Base-by-base conservation (phyloP, 2,113 vertebrate species). In the Pedionomus torquatus region DNA sequence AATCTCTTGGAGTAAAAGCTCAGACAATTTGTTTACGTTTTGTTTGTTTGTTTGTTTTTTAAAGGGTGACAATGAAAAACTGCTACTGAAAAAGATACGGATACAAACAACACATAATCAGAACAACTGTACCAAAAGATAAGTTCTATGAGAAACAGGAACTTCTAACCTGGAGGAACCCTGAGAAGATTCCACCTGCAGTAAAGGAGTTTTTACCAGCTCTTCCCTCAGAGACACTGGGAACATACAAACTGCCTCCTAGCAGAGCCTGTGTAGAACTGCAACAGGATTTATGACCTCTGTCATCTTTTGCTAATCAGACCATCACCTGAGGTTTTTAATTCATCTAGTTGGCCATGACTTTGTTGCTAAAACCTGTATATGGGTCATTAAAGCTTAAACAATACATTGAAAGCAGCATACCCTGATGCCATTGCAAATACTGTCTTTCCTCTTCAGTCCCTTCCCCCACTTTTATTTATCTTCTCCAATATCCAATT, bases 361-460 rank as follows among this genome's bases (percentile, higher is more conserved):
- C 24, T 91, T 88, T 54, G n/a, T 72, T 82, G 75, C 61, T 77
- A 86, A 88, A 77, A 91, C 76, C 81, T 75, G 33, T 60, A 35
- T 39, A 78, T 78, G 54, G 41, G 51, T 93, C 51, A 96, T 90
- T 93, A 95, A 93, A 95, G 28, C 51, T 95, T 95, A 91, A 95
- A 86, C 26, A 93, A 63, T 20, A 78, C 19, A 39, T 1, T 64
- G 51, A 75, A 51, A 91, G 74, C 46, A 54, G 26, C 66, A 60
- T 43, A 30, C 31, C 57, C 54, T 1, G 0, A 78, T 26, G 75
- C 79, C 39, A 63, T 68, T 82, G 17, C 46, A 80, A 80, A 66
- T 37, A 85, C 46, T 46, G 31, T 37, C 57, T 70, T 64, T 66
- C 19, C 30, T 51, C 37, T 83, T 60, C 44, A 10, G 39, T 60